Percentiles rank a stretch among this genome's conserved stretches.
Conservation (phyloP, 2,888 invertebrate species). For the Cataglyphis cursor region DNA sequence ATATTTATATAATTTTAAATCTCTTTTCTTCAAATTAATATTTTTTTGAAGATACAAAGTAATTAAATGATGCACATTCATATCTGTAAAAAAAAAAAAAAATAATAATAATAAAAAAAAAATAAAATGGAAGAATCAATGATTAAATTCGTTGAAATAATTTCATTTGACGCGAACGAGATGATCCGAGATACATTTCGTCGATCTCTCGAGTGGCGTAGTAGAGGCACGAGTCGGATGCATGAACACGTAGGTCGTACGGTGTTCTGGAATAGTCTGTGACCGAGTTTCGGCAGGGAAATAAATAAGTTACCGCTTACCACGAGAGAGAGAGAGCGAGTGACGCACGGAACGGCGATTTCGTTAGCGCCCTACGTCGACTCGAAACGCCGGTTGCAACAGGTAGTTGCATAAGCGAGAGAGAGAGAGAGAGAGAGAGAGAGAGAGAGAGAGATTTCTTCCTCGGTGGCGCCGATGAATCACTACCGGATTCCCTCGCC, state of each 20-base stretch:
- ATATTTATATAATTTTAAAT: background rate
- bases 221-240: background rate
- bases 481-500: conserved; percentile 68
- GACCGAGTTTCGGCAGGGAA: conserved; percentile 38
- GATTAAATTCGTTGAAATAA: background rate
- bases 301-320: conserved; percentile 17
- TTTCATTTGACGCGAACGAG: conserved; percentile 41
- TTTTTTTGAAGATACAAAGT: background rate
- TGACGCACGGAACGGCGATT: conserved; percentile 27
- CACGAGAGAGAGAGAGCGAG: conserved; percentile 40
- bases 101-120: background rate
- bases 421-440: conserved; percentile 18
- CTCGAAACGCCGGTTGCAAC: conserved; percentile 57
- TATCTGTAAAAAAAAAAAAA: background rate
- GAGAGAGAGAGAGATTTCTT: conserved; percentile 59
- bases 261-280: conserved; percentile 32
- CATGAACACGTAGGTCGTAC: conserved; percentile 50
- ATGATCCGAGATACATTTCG: conserved; percentile 51
- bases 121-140: background rate
- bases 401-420: conserved; percentile 36
- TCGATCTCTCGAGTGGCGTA: conserved; percentile 44
- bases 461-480: conserved; percentile 62
- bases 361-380: conserved; percentile 8
- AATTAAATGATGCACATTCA: background rate
- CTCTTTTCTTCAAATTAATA: background rate